Percentiles rank a stretch among this genome's conserved stretches.
phyloP scores from a whole-genome alignment of 2,113 vertebrate genomes.

The Pterocles burchelli region DNA sequence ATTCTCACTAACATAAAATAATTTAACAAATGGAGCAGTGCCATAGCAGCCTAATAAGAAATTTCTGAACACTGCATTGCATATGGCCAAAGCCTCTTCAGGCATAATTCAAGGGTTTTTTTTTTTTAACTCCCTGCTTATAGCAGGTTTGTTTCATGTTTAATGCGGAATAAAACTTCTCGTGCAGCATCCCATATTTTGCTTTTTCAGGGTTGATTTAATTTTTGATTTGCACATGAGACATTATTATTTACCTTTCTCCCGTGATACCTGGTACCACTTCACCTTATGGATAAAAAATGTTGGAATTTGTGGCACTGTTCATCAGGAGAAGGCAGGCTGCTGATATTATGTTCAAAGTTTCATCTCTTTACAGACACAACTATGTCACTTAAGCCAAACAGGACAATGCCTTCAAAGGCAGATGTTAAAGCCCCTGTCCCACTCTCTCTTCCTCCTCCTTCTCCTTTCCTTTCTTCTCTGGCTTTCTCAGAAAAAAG shows the following conservation, averaged over 20 bases:
- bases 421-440: not conserved
- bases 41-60: slow-evolving; percentile 53
- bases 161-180: not conserved
- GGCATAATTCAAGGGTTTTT: not conserved
- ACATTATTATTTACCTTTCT: not conserved
- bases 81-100: slow-evolving; percentile 47
- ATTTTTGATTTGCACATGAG: not conserved
- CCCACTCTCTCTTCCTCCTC: not conserved
- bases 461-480: not conserved
- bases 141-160: not conserved
- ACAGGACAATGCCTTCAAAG: not conserved
- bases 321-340: not conserved
- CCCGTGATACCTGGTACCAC: not conserved
- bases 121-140: not conserved
- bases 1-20: slow-evolving; percentile 69
- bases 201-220: not conserved
- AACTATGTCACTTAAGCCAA: not conserved
- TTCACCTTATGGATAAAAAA: not conserved
- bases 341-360: not conserved
- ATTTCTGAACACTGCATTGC: slow-evolving; percentile 54
- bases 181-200: not conserved
- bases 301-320: not conserved
- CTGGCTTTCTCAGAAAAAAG: not conserved
- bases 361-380: not conserved
- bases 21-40: slow-evolving; percentile 71